Conservation (phyloP, 2,113 vertebrate genomes). For the Amblyopsis rosae region DNA sequence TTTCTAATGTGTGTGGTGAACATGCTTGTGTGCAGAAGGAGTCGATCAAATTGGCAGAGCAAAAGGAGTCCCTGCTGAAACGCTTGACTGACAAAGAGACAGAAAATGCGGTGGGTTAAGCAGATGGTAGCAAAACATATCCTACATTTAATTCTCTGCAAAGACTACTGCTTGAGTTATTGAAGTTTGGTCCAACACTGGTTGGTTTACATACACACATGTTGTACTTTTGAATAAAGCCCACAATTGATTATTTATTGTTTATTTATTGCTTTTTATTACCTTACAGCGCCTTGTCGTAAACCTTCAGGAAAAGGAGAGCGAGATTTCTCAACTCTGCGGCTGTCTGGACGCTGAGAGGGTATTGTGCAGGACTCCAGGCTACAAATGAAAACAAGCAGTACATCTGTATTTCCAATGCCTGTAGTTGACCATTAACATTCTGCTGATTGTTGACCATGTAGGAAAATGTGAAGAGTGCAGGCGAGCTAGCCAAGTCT, state of each 20-base stretch:
- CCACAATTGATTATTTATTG: too few relatives aligned
- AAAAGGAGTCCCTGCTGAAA: constrained; percentile 79
- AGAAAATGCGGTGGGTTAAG: constrained; percentile 82
- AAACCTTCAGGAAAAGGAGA: constrained; percentile 84
- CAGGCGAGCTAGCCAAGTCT: constrained; percentile 78
- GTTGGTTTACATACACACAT: too few relatives aligned
- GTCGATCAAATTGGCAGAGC: constrained; percentile 75
- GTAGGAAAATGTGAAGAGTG: constrained; percentile 82
- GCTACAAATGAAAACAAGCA: not conserved
- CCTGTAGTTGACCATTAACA: not conserved
- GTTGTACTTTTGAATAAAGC: too few relatives aligned
- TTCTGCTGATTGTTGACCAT: constrained; percentile 7
- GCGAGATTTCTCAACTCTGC: constrained; percentile 77
- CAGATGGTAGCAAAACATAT: too few relatives aligned
- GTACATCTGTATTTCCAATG: not conserved
- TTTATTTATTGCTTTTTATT: not conserved
- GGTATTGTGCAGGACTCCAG: constrained; percentile 65
- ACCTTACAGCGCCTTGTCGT: constrained; percentile 79
- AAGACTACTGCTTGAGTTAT: not conserved
- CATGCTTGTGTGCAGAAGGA: constrained; percentile 72
- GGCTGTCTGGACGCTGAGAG: constrained; percentile 83
- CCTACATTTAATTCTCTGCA: not conserved
- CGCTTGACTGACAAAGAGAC: constrained; percentile 82
- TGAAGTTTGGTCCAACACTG: not conserved
- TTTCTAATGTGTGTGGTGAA: not conserved